Base-by-base conservation (phyloP, 2,797 vertebrate species). In the Microctenopoma lineatum region DNA sequence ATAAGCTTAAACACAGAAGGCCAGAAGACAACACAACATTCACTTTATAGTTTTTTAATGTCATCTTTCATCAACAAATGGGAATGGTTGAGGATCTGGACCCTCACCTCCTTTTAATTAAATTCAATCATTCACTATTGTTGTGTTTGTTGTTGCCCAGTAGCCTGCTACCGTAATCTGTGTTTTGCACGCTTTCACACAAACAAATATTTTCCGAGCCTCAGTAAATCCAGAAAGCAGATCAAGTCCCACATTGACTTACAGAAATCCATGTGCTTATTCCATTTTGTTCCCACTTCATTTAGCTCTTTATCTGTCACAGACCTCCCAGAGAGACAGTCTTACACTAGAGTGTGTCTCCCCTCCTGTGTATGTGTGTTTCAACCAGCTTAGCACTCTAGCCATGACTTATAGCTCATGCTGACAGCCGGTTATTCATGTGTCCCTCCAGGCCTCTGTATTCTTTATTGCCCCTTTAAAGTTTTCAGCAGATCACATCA, bases 281-380 rank as follows among this genome's bases (percentile, higher is more conserved):
- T 70, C 3, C 12, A 77, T 75, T 77, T 53, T 47, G 29, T 25
- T 70, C 45, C 62, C 18, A 62, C 34, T 80, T 67, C 71, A 52
- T 63, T 69, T 45, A 25, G 32, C 41, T 36, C 15, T 74, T 75
- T 44, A 26, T 26, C 62, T 38, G 36, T 44, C 16, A 25, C 44
- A 71, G 84, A 89, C 86, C 85, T 86, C 88, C 5, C 1, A 90
- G 29, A 64, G 56, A 75, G 83, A 72, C 61, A 72, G 44, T 18
- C 59, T 45, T 54, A 34, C 41, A 48, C 39, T 29, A 25, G 51
- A 78, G 63, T 73, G 72, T 50, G 39, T 52, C 53, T 62, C 50
- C 60, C 45, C 25, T 26, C 48, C 39, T 57, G 55, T 72, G 69
- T 59, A 13, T 47, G 50, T 75, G 68, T 56, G 66, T 70, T 72